phyloP scores from a whole-genome alignment of 2,113 vertebrate genomes.

The Paramisgurnus dabryanus region DNA sequence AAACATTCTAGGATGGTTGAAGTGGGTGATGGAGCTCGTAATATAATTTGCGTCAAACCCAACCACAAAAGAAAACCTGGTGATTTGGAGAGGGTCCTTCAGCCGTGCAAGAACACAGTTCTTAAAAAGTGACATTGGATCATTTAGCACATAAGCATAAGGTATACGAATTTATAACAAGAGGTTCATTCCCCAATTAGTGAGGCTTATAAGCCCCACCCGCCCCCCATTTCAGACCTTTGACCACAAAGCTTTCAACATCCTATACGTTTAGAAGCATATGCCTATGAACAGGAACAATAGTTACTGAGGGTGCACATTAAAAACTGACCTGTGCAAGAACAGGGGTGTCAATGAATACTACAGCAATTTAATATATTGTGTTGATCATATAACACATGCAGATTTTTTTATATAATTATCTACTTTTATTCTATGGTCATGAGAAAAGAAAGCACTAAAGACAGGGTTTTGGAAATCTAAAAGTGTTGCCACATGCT shows the following conservation, averaged over 20 bases:
- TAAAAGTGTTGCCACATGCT: slow-evolving; percentile 40
- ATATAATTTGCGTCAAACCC: slow-evolving; percentile 14
- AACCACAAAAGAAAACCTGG: slow-evolving; percentile 17
- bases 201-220: neutral
- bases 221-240: neutral
- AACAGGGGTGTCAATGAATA: too few relatives aligned
- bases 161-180: neutral
- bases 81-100: slow-evolving; percentile 17
- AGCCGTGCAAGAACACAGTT: neutral
- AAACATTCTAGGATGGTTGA: slow-evolving; percentile 34
- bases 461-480: slow-evolving; percentile 16
- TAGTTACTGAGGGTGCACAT: too few relatives aligned
- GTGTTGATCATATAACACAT: too few relatives aligned
- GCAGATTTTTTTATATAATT: too few relatives aligned
- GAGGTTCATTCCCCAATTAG: neutral
- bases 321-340: too few relatives aligned
- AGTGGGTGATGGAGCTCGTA: slow-evolving; percentile 21
- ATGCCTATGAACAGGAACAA: neutral
- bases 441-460: neutral
- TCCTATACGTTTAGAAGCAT: neutral
- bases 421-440: neutral
- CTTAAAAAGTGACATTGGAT: neutral
- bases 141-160: neutral
- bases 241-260: neutral
- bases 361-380: too few relatives aligned